Evolutionary conservation across 2,113 vertebrate species (phyloP).

Genomic region (Plecturocebus donacophilus): DNA sequence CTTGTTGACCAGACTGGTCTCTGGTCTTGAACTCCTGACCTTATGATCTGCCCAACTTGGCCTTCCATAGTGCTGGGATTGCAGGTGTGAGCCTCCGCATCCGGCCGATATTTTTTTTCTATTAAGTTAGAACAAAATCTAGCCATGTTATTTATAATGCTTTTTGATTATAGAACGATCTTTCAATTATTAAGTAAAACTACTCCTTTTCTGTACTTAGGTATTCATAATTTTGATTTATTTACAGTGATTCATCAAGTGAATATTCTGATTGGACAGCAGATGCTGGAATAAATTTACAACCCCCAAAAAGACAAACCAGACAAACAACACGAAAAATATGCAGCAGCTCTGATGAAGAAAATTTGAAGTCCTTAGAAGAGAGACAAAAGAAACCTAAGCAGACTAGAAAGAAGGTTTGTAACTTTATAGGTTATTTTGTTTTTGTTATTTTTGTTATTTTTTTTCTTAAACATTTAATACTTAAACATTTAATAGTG

Average conservation of each 20-base stretch:
- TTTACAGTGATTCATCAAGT: constrained; percentile 93
- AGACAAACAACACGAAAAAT: constrained; percentile 90
- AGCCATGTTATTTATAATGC: constrained; percentile 32
- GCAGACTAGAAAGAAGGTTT: constrained; percentile 92
- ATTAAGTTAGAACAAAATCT: not conserved
- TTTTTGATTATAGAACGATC: constrained; percentile 4
- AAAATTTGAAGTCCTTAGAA: constrained; percentile 87
- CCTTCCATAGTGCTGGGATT: too few species aligned
- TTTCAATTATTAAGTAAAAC: constrained; percentile 29
- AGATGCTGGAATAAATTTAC: constrained; percentile 98
- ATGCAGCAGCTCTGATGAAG: constrained; percentile 96
- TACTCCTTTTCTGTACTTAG: not conserved
- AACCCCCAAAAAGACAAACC: constrained; percentile 94
- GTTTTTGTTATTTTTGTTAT: not conserved
- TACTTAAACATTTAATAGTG: constrained; percentile 31
- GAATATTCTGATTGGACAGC: constrained; percentile 99
- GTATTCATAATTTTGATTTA: constrained; percentile 52
- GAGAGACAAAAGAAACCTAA: constrained; percentile 91
- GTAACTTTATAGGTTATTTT: not conserved
- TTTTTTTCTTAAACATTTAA: not conserved
- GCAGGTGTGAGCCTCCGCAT: too few species aligned
- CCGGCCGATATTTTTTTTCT: not conserved
- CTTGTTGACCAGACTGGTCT: too few species aligned
- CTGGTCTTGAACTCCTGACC: too few species aligned
- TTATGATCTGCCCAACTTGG: too few species aligned